These are phyloP conservation scores for Torymus texanus DNA, from an alignment of 2,888 invertebrate genomes.

Conservation along the genomic window DNA sequence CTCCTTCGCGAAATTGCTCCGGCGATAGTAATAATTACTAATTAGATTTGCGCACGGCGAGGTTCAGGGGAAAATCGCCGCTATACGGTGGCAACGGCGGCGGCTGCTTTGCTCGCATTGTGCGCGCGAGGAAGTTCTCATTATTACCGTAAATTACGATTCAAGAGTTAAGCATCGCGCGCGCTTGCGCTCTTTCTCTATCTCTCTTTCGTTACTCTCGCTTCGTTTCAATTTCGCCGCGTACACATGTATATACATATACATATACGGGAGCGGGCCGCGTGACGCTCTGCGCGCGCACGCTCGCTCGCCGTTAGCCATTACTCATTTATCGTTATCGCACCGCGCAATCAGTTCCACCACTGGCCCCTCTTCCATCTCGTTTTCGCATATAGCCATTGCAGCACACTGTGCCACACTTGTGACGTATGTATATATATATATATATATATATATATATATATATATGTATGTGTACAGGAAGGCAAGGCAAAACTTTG, in stretches of 20 bases:
- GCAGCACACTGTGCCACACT: not conserved
- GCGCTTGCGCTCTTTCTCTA: not conserved
- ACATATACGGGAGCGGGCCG: not conserved
- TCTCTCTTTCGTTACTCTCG: not conserved
- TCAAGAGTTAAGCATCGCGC: conserved; percentile 46
- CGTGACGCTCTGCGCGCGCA: conserved; percentile 23
- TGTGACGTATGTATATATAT: too few relatives aligned
- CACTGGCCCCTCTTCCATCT: not conserved
- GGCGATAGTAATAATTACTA: conserved; percentile 47
- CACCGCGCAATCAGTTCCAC: conserved; percentile 13
- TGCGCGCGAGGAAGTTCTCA: conserved; percentile 49
- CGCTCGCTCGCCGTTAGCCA: conserved; percentile 38
- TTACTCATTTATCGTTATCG: conserved; percentile 49
- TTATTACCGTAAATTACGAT: conserved; percentile 55
- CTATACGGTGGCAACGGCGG: not conserved
- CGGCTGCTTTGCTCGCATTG: conserved; percentile 6
- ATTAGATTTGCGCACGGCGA: conserved; percentile 43
- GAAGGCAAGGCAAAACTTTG: too few relatives aligned
- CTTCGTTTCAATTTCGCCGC: conserved; percentile 37
- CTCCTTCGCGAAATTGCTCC: conserved; percentile 3
- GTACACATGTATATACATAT: too few relatives aligned
- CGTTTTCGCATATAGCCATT: not conserved
- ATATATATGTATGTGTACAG: too few relatives aligned
- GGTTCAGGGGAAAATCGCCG: conserved; percentile 3
- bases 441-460: too few relatives aligned